Percentiles rank a stretch among this genome's conserved stretches.
These are phyloP conservation scores for Bubo scandiacus DNA, from an alignment of 2,113 vertebrate genomes.

Conservation along the genomic window DNA sequence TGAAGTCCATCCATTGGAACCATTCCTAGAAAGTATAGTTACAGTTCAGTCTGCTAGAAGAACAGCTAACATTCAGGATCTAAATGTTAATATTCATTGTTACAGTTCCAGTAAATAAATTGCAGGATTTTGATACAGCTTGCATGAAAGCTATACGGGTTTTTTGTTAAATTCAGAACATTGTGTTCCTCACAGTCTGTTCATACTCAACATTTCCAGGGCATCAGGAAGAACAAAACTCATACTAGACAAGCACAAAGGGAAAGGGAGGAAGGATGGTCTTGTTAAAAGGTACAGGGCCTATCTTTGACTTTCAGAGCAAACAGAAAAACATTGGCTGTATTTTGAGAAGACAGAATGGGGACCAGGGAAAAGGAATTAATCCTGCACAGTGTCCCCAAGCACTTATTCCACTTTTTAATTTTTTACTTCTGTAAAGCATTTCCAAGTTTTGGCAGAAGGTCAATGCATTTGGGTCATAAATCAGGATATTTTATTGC, in stretches of 20 bases:
- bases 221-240: background rate
- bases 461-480: background rate
- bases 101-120: background rate
- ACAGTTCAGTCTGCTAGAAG: background rate
- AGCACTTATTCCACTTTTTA: background rate
- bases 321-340: background rate
- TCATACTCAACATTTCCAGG: background rate
- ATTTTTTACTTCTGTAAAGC: background rate
- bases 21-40: background rate
- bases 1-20: background rate
- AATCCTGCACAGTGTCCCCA: background rate
- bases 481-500: conserved; percentile 10
- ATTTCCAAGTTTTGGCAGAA: conserved; percentile 12
- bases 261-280: background rate
- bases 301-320: background rate
- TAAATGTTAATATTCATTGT: background rate
- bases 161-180: background rate
- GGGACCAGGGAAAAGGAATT: background rate
- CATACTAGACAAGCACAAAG: background rate
- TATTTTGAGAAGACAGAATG: background rate
- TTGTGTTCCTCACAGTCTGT: background rate
- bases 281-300: background rate
- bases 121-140: background rate
- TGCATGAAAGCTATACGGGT: background rate
- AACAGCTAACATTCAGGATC: background rate